Percentiles rank a stretch among this genome's conserved stretches.
These are phyloP conservation scores for Petroica traversi DNA, from an alignment of 2,113 vertebrate species.

Conservation along the genomic window DNA sequence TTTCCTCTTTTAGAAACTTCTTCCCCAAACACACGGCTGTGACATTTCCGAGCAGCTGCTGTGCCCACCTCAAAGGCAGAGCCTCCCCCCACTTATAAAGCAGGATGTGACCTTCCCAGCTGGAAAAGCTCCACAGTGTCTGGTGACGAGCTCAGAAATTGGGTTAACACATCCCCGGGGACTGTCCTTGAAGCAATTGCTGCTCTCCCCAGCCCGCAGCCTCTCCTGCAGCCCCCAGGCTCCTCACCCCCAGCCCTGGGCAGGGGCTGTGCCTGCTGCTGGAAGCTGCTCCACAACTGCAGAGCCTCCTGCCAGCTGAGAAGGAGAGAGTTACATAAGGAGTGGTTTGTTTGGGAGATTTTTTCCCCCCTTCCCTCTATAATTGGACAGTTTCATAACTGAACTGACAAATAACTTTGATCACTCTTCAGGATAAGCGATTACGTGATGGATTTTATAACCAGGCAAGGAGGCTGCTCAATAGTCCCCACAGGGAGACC, in stretches of 20 bases:
- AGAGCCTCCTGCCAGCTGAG: not conserved
- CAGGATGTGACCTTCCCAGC: slow-evolving; percentile 31
- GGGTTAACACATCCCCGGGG: slow-evolving; percentile 17
- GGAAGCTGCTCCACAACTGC: slow-evolving; percentile 9
- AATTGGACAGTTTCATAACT: slow-evolving; percentile 62
- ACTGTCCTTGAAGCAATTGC: slow-evolving; percentile 13
- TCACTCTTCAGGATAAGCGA: slow-evolving; percentile 36
- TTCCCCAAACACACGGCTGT: not conserved
- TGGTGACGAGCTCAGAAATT: not conserved
- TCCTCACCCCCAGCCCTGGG: not conserved
- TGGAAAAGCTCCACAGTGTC: not conserved
- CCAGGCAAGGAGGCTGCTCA: slow-evolving; percentile 7
- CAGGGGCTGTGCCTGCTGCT: not conserved
- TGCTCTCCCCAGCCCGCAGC: not conserved
- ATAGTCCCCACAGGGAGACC: not conserved
- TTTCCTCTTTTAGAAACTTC: not conserved
- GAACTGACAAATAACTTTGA: slow-evolving; percentile 64
- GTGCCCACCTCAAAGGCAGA: slow-evolving; percentile 24
- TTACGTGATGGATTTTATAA: slow-evolving; percentile 52
- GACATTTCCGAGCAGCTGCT: not conserved
- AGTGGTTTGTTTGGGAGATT: slow-evolving; percentile 41
- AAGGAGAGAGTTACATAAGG: slow-evolving; percentile 17
- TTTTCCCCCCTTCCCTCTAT: slow-evolving; percentile 29
- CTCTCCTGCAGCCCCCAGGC: not conserved
- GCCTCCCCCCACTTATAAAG: not conserved